Base-by-base conservation (phyloP, 2,888 invertebrate species). In the Trypoxylon attenuatum region DNA sequence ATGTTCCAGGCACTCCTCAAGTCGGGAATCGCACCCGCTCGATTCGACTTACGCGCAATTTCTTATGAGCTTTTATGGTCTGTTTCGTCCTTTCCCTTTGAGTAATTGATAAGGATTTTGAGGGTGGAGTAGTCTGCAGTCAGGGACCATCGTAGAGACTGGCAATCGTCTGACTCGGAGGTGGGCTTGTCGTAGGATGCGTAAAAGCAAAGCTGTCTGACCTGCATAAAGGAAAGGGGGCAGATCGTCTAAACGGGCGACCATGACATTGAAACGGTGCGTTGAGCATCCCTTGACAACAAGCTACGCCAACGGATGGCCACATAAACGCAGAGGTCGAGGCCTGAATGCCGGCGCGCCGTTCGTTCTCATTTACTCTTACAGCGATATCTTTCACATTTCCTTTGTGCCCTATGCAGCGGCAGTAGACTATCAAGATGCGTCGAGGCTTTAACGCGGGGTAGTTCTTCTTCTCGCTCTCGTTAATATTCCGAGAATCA, bases 241-340 rank as follows among this genome's bases (percentile, higher is more conserved):
- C 49, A 67, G 52, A 21, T 54, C 52, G 55, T 45, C 66, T 61
- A 65, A 67, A 62, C 62, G 49, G 54, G 69, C 65, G 73, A 56
- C 73, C 73, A 62, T 74, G 73, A 74, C 73, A 74, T 74, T 74
- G 73, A 74, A 74, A 73, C 68, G 75, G 63, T 65, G 62, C 74
- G 72, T 71, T 64, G 52, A 54, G 57, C 69, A 66, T 64, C 71
- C 71, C 64, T 71, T 45, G 42, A 47, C 59, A 61, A 63, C 49
- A 59, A 47, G 47, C 49, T 46, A 42, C 54, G 58, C 54, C 69
- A 62, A 56, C 59, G 66, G 52, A 72, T 54, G 72, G 72, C 70
- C 72, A 57, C 67, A 54, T 54, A 59, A 59, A 70, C 67, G 73
- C 69, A 60, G 54, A 71, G 67, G 59, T 62, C 57, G 69, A 66